phyloP scores from a whole-genome alignment of 1,140 invertebrate genomes.

The Heterodera schachtii region DNA sequence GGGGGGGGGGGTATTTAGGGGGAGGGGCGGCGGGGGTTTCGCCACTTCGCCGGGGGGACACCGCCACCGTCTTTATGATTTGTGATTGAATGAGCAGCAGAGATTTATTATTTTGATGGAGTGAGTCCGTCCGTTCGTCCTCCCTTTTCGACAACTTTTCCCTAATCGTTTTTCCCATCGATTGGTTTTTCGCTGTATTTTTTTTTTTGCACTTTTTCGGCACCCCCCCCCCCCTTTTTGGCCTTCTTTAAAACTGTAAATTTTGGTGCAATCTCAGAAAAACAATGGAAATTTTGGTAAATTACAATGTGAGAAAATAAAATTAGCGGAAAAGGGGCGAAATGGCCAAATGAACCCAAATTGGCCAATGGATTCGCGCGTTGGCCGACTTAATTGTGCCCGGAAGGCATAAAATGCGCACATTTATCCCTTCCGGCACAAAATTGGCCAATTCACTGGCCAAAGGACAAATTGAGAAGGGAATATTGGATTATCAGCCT shows the following conservation, averaged over 20 bases:
- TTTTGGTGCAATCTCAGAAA: not conserved
- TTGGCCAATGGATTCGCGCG: not conserved
- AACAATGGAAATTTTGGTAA: too few species aligned
- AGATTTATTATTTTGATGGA: constrained; percentile 1
- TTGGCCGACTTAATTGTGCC: not conserved
- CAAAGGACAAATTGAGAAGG: not conserved
- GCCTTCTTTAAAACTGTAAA: not conserved
- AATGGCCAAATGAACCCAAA: not conserved
- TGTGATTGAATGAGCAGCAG: not conserved
- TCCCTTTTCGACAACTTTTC: not conserved
- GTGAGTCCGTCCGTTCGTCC: not conserved
- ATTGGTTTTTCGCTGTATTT: not conserved
- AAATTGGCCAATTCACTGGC: not conserved
- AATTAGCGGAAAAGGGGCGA: not conserved
- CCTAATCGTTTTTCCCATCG: not conserved
- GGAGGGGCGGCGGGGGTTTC: too few species aligned
- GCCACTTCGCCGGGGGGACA: too few species aligned
- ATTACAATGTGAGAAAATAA: not conserved
- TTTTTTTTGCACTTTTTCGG: not conserved
- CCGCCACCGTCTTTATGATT: not conserved
- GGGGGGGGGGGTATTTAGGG: too few species aligned
- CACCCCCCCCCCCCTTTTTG: too few species aligned
- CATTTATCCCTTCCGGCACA: not conserved
- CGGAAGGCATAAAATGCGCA: not conserved
- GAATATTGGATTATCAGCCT: not conserved